Base-by-base conservation (phyloP, 2,888 invertebrate genomes). In the Notodonta dromedarius region DNA sequence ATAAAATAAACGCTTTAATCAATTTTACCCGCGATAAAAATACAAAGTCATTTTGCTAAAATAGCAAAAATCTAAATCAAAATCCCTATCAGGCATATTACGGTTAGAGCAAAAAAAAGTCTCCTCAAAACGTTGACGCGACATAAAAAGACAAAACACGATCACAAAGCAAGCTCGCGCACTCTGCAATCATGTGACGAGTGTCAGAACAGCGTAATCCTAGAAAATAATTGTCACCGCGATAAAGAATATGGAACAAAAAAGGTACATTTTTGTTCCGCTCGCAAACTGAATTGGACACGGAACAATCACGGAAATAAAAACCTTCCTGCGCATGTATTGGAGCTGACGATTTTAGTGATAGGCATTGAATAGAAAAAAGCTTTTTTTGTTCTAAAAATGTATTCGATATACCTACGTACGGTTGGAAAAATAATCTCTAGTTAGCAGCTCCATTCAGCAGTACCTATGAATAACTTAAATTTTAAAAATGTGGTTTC, bases 151-250 rank as follows among this genome's bases (percentile, higher is more conserved):
- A 42, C 42, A 51, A 51, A 51, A 67, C 70, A 61, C 62, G 70
- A 67, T 70, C 67, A 51, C 16, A 51, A 51, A 51, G 24, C 11
- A 51, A 51, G 51, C 51, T 24, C 51, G 24, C 9, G 24, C 51
- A 51, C 14, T 51, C 51, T 24, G 51, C 51, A 51, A 51, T 24
- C 51, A 48, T 14, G 51, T 35, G 54, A 59, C 58, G 48, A 4
- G 54, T 54, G 46, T 46, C 58, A 53, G 53, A 12, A 54, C n/a
- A 44, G 60, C 60, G 58, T 60, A 53, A 70, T 58, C 54, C 61
- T 61, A 62, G 57, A 62, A 67, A 61, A 67, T 60, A 62, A 63
- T 63, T 62, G 60, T 14, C 56, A 57, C 58, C 51, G 50, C 35
- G 54, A 24, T 32, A 58, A 50, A 62, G 52, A 57, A 55, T 16